Base-by-base conservation (phyloP, 2,888 invertebrate species). In the Drosophila kuntzei region DNA sequence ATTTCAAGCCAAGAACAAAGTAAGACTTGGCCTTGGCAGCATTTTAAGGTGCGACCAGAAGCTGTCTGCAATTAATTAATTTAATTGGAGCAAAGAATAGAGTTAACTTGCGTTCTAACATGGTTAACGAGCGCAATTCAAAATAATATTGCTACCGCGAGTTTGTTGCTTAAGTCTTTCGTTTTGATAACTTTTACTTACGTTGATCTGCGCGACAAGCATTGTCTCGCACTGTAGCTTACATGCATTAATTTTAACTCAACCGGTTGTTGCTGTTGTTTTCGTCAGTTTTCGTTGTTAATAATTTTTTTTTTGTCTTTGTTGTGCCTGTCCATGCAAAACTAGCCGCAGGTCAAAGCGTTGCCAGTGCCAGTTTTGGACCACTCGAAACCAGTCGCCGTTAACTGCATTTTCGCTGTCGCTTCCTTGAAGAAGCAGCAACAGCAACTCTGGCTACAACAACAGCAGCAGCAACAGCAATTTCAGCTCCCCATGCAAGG, bases 361-460 rank as follows among this genome's bases (percentile, higher is more conserved):
- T 50, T 58, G 58, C 51, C 58, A 59, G 55, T 53, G 70, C 75
- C 57, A 66, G 71, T 67, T 79, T 63, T 55, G 59, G 68, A 62
- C 57, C 59, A 66, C 61, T 62, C 41, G 32, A 74, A 79, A 87
- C 84, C 87, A 85, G 85, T 86, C 61, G 77, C 81, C 74, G 80
- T 84, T 88, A 87, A 79, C 77, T 79, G 80, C 83, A 77, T 61
- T 64, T 59, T 64, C 70, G 53, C 50, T 63, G 71, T 5, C 66
- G 79, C 84, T 87, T 84, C 87, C 82, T 87, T 71, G 75, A 81
- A 79, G 81, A 84, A 75, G 87, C 68, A 43, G 37, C 73, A 60
- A 65, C 7, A 27, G 8, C 27, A 27, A 27, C 8, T n/a, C n/a
- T n/a, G 3, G 11, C 27, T n/a, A 1, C 22, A 25, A 8, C 27